Conservation (phyloP, 1,140 invertebrate genomes). For the Hylaeus volcanicus region DNA sequence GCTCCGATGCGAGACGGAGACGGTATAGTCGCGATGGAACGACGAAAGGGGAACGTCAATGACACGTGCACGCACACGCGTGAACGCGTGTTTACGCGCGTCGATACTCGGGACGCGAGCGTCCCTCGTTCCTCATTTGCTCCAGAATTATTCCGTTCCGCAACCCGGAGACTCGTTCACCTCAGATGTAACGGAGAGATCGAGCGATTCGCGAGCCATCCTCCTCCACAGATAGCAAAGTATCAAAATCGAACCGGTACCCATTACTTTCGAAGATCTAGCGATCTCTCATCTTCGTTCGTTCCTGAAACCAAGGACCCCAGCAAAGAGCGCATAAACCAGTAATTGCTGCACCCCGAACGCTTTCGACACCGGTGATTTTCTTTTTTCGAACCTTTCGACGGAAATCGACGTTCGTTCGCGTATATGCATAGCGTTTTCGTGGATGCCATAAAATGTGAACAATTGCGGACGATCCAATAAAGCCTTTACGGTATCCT, state of each 20-base stretch:
- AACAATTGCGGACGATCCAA: slow-evolving; percentile 19
- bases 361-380: too few relatives aligned
- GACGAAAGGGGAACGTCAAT: slow-evolving; percentile 10
- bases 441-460: not conserved
- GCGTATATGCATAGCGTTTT: too few relatives aligned
- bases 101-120: slow-evolving; percentile 13
- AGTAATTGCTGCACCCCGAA: not conserved
- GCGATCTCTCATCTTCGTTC: not conserved
- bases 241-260: too few relatives aligned
- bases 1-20: slow-evolving; percentile 7
- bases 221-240: not conserved
- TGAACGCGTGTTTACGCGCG: slow-evolving; percentile 50
- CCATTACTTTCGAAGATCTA: too few relatives aligned
- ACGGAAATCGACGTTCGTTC: not conserved
- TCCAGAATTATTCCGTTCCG: slow-evolving; percentile 1
- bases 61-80: slow-evolving; percentile 60
- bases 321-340: not conserved
- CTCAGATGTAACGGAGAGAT: not conserved
- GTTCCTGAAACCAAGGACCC: not conserved
- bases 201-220: not conserved
- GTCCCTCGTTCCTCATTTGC: not conserved
- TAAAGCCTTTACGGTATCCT: slow-evolving; percentile 7
- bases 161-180: not conserved
- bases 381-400: not conserved
- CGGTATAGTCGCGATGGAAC: not conserved